These are phyloP conservation scores for Pangasius mekongensis DNA, from an alignment of 2,797 vertebrate genomes.

Conservation along the genomic window DNA sequence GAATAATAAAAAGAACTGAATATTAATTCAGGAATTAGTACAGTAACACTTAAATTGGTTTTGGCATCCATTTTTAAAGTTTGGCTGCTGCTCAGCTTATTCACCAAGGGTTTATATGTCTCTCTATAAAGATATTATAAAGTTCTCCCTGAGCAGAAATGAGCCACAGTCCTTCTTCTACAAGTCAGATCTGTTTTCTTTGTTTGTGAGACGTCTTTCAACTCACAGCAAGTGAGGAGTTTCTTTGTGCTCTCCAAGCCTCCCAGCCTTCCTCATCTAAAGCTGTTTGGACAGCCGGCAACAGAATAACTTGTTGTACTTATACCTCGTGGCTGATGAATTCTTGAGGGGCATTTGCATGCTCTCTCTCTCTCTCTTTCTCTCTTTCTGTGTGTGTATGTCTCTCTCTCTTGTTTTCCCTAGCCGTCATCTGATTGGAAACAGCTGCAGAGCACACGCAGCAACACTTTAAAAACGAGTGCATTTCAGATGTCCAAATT, in stretches of 20 bases:
- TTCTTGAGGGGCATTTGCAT: slow-evolving; percentile 74
- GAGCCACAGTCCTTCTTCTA: not conserved
- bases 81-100: not conserved
- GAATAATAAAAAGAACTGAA: not conserved
- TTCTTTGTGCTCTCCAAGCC: slow-evolving; percentile 75
- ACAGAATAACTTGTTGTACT: slow-evolving; percentile 85
- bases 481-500: slow-evolving; percentile 78
- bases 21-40: not conserved
- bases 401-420: slow-evolving; percentile 62
- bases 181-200: not conserved
- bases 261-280: slow-evolving; percentile 20
- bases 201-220: slow-evolving; percentile 68
- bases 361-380: slow-evolving; percentile 62
- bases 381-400: slow-evolving; percentile 52
- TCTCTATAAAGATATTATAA: not conserved
- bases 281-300: slow-evolving; percentile 57
- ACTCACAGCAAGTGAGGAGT: slow-evolving; percentile 70
- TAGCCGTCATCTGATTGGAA: slow-evolving; percentile 78
- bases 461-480: slow-evolving; percentile 78
- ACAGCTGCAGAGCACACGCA: slow-evolving; percentile 80
- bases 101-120: too few relatives aligned
- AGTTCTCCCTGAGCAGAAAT: not conserved
- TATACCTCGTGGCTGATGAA: slow-evolving; percentile 78
- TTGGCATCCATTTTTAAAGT: not conserved
- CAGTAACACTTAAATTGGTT: not conserved